A percentile compares a stretch with the other conserved stretches of the same genome.
These are phyloP conservation scores for Abrostola tripartita DNA, from an alignment of 2,888 invertebrate genomes.

Conservation along the genomic window DNA sequence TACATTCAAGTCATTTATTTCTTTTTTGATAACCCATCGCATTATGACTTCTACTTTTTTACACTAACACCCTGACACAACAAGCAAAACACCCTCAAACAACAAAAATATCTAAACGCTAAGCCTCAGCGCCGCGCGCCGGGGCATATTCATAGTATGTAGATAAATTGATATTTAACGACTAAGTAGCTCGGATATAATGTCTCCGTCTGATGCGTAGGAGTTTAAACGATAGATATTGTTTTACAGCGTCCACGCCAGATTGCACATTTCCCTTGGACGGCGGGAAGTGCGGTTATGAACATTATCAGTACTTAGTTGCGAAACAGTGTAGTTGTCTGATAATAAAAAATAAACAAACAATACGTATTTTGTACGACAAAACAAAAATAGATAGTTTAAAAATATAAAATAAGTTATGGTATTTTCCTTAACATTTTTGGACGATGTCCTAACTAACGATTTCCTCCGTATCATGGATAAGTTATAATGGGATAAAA, in stretches of 20 bases:
- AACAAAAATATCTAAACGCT: not conserved
- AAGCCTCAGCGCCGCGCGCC: not conserved
- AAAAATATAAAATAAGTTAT: too few species aligned
- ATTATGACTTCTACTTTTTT: too few species aligned
- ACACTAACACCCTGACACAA: not conserved
- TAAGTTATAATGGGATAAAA: too few species aligned
- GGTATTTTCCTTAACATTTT: too few species aligned
- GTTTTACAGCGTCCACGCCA: constrained; percentile 13
- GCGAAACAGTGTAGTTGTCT: not conserved
- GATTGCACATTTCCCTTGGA: constrained; percentile 29
- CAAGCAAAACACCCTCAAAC: not conserved
- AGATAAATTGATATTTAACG: constrained; percentile 5
- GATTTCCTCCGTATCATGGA: too few species aligned
- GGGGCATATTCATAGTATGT: not conserved
- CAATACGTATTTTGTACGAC: not conserved
- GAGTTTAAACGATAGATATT: constrained; percentile 12
- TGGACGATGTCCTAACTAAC: too few species aligned
- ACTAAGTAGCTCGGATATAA: constrained; percentile 10
- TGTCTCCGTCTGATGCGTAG: constrained; percentile 31
- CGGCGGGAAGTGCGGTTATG: constrained; percentile 16
- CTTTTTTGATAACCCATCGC: too few species aligned
- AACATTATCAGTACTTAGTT: not conserved
- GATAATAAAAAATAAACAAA: not conserved
- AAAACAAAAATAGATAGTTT: not conserved
- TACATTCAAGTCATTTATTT: too few species aligned